phyloP scores from a whole-genome alignment of 2,113 vertebrate species.

The Tympanuchus pallidicinctus region DNA sequence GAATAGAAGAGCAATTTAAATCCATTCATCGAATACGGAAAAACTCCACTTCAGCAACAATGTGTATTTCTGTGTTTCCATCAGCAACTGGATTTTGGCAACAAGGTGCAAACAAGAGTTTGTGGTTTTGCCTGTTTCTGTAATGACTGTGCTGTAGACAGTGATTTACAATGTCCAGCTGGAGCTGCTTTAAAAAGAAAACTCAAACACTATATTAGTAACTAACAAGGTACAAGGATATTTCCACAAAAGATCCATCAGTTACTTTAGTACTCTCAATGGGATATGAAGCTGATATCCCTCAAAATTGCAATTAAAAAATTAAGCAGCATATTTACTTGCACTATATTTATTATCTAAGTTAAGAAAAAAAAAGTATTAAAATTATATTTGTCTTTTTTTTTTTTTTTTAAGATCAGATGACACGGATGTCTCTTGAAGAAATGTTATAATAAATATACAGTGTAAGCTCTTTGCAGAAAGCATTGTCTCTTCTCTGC shows the following conservation, averaged over 20 bases:
- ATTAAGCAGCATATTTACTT: not conserved
- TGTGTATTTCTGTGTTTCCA: not conserved
- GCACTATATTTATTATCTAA: not conserved
- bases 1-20: not conserved
- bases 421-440: not conserved
- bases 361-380: not conserved
- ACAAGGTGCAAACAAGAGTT: not conserved
- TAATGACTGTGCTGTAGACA: not conserved
- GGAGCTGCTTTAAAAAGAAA: conserved; percentile 40
- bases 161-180: conserved; percentile 50
- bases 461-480: not conserved
- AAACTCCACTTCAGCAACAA: not conserved
- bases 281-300: not conserved
- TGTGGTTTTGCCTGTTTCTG: not conserved
- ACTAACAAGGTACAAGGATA: conserved; percentile 27
- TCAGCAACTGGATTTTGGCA: not conserved
- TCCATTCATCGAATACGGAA: not conserved
- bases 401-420: not conserved
- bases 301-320: conserved; percentile 27
- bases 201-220: conserved; percentile 36
- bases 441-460: not conserved
- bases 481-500: not conserved
- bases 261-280: not conserved
- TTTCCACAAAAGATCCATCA: conserved; percentile 13
- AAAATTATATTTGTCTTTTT: not conserved